Base-by-base conservation (phyloP, 1,140 invertebrate genomes). In the Cotesia typhae region DNA sequence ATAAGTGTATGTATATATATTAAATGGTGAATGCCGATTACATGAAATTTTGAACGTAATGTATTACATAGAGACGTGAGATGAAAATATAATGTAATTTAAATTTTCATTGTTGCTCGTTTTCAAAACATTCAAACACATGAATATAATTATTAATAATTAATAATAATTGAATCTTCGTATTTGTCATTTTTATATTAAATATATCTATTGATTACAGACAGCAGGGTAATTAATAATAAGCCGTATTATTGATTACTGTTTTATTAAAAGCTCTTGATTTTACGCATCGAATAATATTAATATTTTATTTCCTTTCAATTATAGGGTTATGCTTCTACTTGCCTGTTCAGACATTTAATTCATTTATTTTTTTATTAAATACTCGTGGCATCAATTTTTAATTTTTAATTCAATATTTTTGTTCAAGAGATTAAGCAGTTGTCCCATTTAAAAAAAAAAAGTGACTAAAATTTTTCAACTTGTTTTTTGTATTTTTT, bases 271-370 rank as follows among this genome's bases (percentile, higher is more conserved):
- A 47, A 47, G 41, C 41, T 47, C 41, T 9, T 47, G 41, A 6
- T 47, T 47, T 47, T 47, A 47, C 41, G 41, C 41, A 9, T 9
- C 7, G 41, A 47, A 47, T 47, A 6, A 47, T 10, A 47, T 67
- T 9, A 52, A n/a, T 37, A 60, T 38, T 14, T n/a, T 67, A 20
- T 65, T 70, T 74, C 57, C 20, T 35, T 76, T 77, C 51, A 61
- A 74, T 78, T 75, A 75, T 65, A 79, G 76, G 67, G 73, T 74
- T 77, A 76, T 77, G 80, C 80, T 82, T 82, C 73, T 82, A 68
- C 77, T 79, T 76, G 79, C 76, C 81, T 76, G 52, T 77, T 70
- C 72, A 63, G 55, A 71, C 36, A 68, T 17, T 60, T 12, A 65
- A 70, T 52, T 63, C 51, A 60, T 72, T 67, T n/a, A 64, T 7